Base-by-base conservation (phyloP, 2,888 invertebrate species). In the Heliconius sara region DNA sequence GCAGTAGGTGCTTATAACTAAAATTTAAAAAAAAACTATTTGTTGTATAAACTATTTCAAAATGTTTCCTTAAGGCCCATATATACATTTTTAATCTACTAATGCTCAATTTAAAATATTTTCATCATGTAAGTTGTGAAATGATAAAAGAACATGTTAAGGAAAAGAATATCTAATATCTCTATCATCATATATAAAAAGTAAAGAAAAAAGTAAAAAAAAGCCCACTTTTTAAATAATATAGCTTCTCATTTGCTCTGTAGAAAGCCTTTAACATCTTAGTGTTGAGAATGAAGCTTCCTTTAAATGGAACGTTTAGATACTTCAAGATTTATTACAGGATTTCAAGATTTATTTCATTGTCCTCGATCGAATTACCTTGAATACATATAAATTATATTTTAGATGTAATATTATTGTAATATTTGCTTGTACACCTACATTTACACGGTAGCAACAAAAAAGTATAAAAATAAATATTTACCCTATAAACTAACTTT, bases 281-380 rank as follows among this genome's bases (percentile, higher is more conserved):
- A 5, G 68, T 25, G 12, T 68, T 43, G 39, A 43, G 65, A 65
- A 65, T 16, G 25, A 27, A 65, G 68, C 68, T 39, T 68, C n/a
- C 65, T 65, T 65, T 65, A 65, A 65, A 65, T 65, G 27, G 27
- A 65, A 65, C 65, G 27, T 65, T 65, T 65, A 65, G 65, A 68
- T 43, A n/a, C 39, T 68, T 43, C n/a, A 68, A 68, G 68, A 68
- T 68, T 68, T 68, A 68, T 68, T 68, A 68, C 68, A 43, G 65
- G 65, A 27, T 39, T 68, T 68, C 68, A 68, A 39, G 39, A 68
- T 39, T 68, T 68, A 43, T 68, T 68, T 34, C n/a, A 39, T n/a
- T 68, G 39, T 43, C 25, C 13, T n/a, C n/a, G 39, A 68, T 43
- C n/a, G n/a, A n/a, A 34, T 67, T 30, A 22, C 30, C 16, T 67